Evolutionary conservation across 2,797 vertebrate species (phyloP), one percentile per base, ranked within the genome.

Genomic region (Sciurus carolinensis): DNA sequence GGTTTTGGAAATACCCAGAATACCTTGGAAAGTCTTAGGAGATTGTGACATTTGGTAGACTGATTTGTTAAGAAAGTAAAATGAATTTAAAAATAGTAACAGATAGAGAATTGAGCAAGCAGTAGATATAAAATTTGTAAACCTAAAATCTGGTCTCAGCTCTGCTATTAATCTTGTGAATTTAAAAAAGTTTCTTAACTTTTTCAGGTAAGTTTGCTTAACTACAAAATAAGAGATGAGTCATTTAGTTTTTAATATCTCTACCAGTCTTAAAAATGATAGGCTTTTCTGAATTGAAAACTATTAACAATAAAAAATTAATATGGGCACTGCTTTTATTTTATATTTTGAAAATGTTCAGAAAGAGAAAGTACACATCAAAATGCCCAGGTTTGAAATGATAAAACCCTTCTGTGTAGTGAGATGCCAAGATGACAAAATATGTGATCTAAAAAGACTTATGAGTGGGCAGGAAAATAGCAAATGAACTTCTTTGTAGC

Each of bases 401-500:
- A 66, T 30, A 80, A 52, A 86, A 81, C 50, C 80, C 30, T 67
- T 93, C 57, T 95, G 14, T 69, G 12, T 86, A 77, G 26, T 75
- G 26, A 95, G 89, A 90, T 94, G 57, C 85, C 57, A 90, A 86
- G 54, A 57, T 94, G 72, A 92, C 54, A 90, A 50, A 69, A 92
- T 83, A 73, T 54, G 17, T 90, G 54, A 82, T 64, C 50, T 72
- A 33, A 9, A 54, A 73, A 36, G n/a, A 71, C 44, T 54, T 72
- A 1, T 62, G 67, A 82, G 47, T 92, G n/a, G 42, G 28, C 11
- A 77, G 62, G 67, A 93, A 95, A 85, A 66, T 57, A 87, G 67
- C 30, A 89, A 59, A 87, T 71, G 59, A 71, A 2, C 76, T 95
- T 91, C 33, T 75, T 85, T 82, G 12, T 94, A 85, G 39, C 44